Conservation (phyloP, 2,113 vertebrate genomes). For the Propithecus coquereli region DNA sequence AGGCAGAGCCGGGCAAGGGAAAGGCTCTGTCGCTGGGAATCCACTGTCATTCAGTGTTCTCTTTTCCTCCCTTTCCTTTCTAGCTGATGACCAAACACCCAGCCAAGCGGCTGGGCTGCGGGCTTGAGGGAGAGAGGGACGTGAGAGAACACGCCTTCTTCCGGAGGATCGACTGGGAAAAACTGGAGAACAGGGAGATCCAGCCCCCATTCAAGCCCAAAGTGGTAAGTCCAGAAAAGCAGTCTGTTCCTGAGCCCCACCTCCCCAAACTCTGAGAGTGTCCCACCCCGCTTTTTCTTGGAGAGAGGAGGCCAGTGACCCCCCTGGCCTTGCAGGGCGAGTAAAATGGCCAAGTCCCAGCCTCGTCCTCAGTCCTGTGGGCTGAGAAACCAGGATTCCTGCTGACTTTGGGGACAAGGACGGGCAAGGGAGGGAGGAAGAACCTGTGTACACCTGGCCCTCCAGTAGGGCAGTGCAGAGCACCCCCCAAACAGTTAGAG, state of each 20-base stretch:
- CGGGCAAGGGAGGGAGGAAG: not conserved
- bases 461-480: too few species aligned
- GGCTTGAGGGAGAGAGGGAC: conserved; percentile 93
- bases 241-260: rapidly evolving
- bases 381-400: not conserved
- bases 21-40: rapidly evolving
- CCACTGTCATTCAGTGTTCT: not conserved
- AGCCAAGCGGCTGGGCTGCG: conserved; percentile 95
- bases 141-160: conserved; percentile 97
- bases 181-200: conserved; percentile 93
- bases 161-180: conserved; percentile 98
- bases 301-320: not conserved
- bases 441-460: rapidly evolving
- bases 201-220: conserved; percentile 98
- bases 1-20: not conserved
- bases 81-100: conserved; percentile 99
- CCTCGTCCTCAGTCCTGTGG: not conserved
- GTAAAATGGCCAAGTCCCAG: rapidly evolving
- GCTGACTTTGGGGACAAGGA: not conserved
- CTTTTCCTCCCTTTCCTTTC: not conserved
- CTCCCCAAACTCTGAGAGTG: rapidly evolving
- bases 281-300: rapidly evolving
- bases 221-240: conserved; percentile 89
- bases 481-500: rapidly evolving
- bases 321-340: not conserved